phyloP scores from a whole-genome alignment of 2,113 vertebrate species.

The Cochlearius cochlearius region DNA sequence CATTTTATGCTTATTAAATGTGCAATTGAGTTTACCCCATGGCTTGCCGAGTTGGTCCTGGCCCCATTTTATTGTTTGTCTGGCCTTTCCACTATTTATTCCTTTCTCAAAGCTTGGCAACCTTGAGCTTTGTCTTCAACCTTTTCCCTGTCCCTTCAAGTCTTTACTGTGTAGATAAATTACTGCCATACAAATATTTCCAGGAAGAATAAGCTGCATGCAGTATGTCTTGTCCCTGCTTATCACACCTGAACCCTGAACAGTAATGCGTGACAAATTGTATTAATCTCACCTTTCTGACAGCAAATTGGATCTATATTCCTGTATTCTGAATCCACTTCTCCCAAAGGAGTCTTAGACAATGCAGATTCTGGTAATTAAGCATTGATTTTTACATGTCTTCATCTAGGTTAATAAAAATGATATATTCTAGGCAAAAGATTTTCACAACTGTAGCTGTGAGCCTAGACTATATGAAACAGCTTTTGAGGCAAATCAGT shows the following conservation, averaged over 20 bases:
- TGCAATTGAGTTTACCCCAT: neutral
- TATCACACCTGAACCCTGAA: neutral
- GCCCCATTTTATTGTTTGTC: neutral
- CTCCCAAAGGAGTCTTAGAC: neutral
- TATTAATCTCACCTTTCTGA: neutral
- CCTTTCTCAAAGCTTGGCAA: neutral
- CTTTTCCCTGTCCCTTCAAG: neutral
- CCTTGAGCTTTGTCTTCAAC: neutral
- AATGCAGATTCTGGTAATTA: neutral
- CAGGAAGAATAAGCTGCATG: neutral
- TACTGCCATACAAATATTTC: neutral
- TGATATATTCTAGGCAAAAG: neutral
- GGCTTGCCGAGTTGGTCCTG: neutral
- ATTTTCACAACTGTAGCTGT: neutral
- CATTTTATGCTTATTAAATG: neutral
- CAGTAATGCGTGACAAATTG: neutral
- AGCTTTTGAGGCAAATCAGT: neutral
- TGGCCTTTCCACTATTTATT: neutral
- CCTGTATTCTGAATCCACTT: neutral
- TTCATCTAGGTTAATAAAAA: neutral
- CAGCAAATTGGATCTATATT: neutral
- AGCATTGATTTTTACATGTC: neutral
- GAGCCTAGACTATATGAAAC: neutral
- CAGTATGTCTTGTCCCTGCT: neutral
- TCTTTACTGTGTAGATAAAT: neutral